Evolutionary conservation across 1,140 invertebrate genomes (phyloP).

Genomic region (Spodoptera litura): DNA sequence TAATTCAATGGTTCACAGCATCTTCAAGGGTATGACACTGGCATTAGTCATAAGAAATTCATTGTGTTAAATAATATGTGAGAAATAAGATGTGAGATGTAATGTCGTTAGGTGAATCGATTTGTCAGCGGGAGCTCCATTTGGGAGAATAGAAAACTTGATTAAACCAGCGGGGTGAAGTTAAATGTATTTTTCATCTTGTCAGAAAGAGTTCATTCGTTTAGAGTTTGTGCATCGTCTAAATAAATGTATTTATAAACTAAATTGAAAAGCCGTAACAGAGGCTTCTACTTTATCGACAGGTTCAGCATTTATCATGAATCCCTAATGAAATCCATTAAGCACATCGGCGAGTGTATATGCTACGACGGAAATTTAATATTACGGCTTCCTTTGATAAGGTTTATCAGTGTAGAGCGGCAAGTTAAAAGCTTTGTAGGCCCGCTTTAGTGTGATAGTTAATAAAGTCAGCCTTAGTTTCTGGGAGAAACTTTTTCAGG

Average conservation of each 20-base stretch:
- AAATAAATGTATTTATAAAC: neutral
- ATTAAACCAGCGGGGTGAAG: slow-evolving; percentile 64
- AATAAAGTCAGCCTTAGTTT: slow-evolving; percentile 8
- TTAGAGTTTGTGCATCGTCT: slow-evolving; percentile 2
- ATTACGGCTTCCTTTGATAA: slow-evolving; percentile 57
- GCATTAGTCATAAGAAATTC: slow-evolving; percentile 1
- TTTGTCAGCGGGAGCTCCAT: slow-evolving; percentile 68
- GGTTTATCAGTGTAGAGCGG: slow-evolving; percentile 55
- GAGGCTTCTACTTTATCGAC: neutral
- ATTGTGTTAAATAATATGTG: slow-evolving; percentile 41
- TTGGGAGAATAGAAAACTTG: slow-evolving; percentile 68
- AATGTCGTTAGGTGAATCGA: slow-evolving; percentile 66
- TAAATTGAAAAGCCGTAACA: neutral
- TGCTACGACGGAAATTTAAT: slow-evolving; percentile 66
- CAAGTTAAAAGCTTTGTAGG: neutral
- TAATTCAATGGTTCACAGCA: neutral
- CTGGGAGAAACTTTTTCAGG: slow-evolving; percentile 4
- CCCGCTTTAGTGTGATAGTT: neutral
- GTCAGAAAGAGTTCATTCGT: neutral
- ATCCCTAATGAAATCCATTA: slow-evolving; percentile 18
- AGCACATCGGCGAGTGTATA: slow-evolving; percentile 25
- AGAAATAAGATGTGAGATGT: slow-evolving; percentile 49
- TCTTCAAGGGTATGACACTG: neutral
- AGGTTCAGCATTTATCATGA: neutral
- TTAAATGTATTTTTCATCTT: slow-evolving; percentile 33